Percentiles rank a stretch among this genome's conserved stretches.
Evolutionary conservation across 2,797 vertebrate genomes (phyloP).

Genomic region (Lepilemur septentrionalis): DNA sequence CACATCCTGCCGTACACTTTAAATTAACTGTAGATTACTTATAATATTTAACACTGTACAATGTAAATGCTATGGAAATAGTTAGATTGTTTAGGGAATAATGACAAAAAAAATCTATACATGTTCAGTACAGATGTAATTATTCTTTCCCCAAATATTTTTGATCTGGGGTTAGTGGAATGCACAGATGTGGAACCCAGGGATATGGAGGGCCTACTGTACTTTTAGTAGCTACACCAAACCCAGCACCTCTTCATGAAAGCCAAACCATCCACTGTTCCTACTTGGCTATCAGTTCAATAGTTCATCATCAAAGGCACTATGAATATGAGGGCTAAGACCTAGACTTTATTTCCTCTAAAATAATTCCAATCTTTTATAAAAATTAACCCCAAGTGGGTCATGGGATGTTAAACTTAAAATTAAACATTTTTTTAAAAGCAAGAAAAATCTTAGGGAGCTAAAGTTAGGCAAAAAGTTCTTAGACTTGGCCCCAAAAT

Average conservation of each 20-base stretch:
- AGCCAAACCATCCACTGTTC: neutral
- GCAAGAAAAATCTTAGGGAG: neutral
- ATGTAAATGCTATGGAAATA: neutral
- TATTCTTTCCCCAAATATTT: neutral
- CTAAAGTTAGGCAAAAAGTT: neutral
- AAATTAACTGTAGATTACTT: neutral
- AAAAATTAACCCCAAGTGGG: neutral
- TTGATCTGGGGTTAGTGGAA: neutral
- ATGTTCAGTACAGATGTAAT: neutral
- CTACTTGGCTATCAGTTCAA: neutral
- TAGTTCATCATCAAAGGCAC: neutral
- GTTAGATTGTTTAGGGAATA: neutral
- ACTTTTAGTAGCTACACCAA: neutral
- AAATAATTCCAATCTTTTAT: constrained; percentile 12
- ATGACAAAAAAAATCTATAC: neutral
- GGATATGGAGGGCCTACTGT: neutral
- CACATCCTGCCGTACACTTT: neutral
- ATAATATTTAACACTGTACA: neutral
- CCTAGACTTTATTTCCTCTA: neutral
- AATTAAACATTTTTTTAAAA: neutral
- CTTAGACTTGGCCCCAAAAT: neutral
- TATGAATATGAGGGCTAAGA: neutral
- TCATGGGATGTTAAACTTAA: neutral
- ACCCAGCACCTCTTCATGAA: neutral
- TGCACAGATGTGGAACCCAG: neutral